Conservation (phyloP, 2,797 vertebrate genomes). For the Malacoctenus gilli region DNA sequence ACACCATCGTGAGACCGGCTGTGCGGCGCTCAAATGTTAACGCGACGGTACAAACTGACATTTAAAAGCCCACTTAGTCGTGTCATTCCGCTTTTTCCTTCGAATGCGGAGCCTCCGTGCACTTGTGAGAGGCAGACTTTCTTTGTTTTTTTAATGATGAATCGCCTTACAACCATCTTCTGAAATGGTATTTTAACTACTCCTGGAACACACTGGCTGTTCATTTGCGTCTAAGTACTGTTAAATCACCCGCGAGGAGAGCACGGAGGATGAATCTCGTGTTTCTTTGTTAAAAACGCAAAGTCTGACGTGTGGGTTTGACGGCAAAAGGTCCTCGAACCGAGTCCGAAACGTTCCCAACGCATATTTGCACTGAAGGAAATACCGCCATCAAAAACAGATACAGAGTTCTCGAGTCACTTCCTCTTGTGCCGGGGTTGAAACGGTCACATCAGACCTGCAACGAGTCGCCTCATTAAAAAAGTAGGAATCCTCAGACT, state of each 20-base stretch:
- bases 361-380: no score
- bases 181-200: constrained; percentile 27
- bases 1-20: constrained; percentile 24
- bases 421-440: no score
- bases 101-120: constrained; percentile 21
- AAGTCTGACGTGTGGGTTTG: no score
- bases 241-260: neutral
- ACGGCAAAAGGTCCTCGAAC: no score
- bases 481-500: no score
- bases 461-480: no score
- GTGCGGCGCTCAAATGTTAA: no score
- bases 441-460: no score
- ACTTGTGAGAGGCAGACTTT: constrained; percentile 46
- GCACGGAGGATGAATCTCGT: neutral
- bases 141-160: constrained; percentile 50
- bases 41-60: constrained; percentile 52
- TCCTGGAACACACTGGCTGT: neutral
- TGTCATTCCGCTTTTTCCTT: constrained; percentile 22
- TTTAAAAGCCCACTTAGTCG: constrained; percentile 47
- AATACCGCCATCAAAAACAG: no score
- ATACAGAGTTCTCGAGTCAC: no score
- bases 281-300: no score
- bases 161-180: constrained; percentile 17
- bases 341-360: no score
- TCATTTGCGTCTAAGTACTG: constrained; percentile 3